These are phyloP conservation scores for Diadegma fenestrale DNA, from an alignment of 2,888 invertebrate genomes.

Conservation along the genomic window DNA sequence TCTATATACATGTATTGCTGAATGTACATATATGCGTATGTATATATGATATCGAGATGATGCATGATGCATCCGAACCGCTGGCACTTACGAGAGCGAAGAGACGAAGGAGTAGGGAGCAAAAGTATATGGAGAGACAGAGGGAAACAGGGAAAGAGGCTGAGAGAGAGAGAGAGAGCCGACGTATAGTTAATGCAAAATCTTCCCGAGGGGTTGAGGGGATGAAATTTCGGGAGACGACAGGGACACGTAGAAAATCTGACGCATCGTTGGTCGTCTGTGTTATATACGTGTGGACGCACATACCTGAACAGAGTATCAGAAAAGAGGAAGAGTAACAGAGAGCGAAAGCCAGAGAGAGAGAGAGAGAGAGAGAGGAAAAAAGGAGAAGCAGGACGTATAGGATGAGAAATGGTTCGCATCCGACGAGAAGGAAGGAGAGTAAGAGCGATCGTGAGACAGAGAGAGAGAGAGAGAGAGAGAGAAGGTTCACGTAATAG, in stretches of 20 bases:
- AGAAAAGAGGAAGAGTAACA: slow-evolving; percentile 55
- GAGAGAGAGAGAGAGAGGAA: neutral
- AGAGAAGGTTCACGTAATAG: slow-evolving; percentile 29
- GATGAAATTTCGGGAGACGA: slow-evolving; percentile 28
- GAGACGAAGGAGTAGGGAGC: slow-evolving; percentile 38
- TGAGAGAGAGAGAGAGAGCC: slow-evolving; percentile 30
- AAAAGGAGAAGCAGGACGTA: slow-evolving; percentile 64
- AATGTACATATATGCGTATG: neutral
- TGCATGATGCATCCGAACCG: slow-evolving; percentile 31
- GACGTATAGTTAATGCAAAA: slow-evolving; percentile 78
- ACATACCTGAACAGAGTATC: slow-evolving; percentile 35
- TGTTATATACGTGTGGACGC: neutral
- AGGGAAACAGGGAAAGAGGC: slow-evolving; percentile 7
- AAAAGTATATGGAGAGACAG: slow-evolving; percentile 8
- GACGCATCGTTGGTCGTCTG: slow-evolving; percentile 28
- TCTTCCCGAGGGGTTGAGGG: slow-evolving; percentile 69
- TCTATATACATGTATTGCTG: neutral
- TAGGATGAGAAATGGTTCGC: slow-evolving; percentile 73
- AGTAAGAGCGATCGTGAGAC: neutral
- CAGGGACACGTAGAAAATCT: slow-evolving; percentile 43
- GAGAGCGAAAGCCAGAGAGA: slow-evolving; percentile 22
- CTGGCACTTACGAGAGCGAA: slow-evolving; percentile 14
- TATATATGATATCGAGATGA: slow-evolving; percentile 19
- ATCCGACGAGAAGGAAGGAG: slow-evolving; percentile 41
- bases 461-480: slow-evolving; percentile 4